phyloP scores from a whole-genome alignment of 1,140 invertebrate genomes.

The Andricus grossulariae region DNA sequence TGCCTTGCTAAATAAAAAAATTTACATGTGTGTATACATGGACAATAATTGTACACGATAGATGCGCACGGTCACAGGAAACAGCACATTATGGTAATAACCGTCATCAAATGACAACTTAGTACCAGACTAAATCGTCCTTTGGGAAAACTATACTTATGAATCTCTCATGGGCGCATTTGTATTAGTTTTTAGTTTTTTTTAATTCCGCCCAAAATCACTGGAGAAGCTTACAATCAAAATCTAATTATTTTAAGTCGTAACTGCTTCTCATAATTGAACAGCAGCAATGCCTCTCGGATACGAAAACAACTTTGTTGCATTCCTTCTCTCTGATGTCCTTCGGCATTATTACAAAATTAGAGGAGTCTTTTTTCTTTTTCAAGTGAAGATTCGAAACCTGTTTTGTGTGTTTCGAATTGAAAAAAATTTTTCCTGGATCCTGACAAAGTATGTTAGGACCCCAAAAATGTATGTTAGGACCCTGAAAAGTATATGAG shows the following conservation, averaged over 20 bases:
- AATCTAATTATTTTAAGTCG: neutral
- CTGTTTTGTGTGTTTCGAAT: neutral
- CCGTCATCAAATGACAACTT: constrained; percentile 74
- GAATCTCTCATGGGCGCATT: neutral
- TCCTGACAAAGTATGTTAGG: neutral
- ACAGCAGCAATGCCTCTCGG: neutral
- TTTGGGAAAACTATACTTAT: constrained; percentile 47
- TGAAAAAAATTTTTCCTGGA: neutral
- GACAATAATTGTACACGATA: constrained; percentile 45
- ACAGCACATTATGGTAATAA: constrained; percentile 75
- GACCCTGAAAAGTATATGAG: too few species aligned
- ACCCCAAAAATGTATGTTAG: neutral
- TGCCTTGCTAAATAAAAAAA: too few species aligned
- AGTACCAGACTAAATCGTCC: constrained; percentile 63
- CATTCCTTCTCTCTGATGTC: neutral
- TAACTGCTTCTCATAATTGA: neutral
- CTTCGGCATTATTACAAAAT: constrained; percentile 1
- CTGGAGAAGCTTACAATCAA: neutral
- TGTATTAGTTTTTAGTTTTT: neutral
- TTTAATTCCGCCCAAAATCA: neutral
- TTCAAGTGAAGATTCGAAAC: constrained; percentile 1
- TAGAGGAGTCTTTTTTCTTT: neutral
- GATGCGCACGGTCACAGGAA: constrained; percentile 73
- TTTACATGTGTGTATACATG: neutral
- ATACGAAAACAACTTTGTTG: neutral